Evolutionary conservation across 2,113 vertebrate species (phyloP), one percentile per base, ranked within the genome.

Genomic region (Tragelaphus strepsiceros): DNA sequence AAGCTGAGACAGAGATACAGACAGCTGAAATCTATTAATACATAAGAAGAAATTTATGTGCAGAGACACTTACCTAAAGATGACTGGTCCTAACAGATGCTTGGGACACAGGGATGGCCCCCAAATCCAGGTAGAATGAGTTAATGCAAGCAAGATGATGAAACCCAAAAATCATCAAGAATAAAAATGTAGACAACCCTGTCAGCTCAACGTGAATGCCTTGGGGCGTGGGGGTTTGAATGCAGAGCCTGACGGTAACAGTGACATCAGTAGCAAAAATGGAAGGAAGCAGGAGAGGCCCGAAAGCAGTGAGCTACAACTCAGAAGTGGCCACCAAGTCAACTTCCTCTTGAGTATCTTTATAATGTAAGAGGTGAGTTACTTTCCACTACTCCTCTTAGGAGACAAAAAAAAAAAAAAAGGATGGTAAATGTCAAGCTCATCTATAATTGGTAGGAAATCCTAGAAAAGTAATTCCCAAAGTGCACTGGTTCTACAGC

Each of bases 381-480:
- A 80, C 49, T 5, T 32, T 82, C 46, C n/a, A 49, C 46, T 90
- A 85, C 17, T 82, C 77, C 28, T 67, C n/a, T 90, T 39, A n/a
- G 39, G 16, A 61, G 80, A 67, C 30, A 35, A 5, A 54, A 67
- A 54, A 77, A 71, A 39, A 78, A 77, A 43, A n/a, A n/a, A 43
- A 2, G 54, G 59, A 88, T 59, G 54, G 95, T 56, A 46, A 96
- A 91, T 39, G 24, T 67, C 62, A 84, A 96, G 83, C 77, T 80
- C 54, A 78, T 85, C 93, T 93, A 43, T 51, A 96, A 93, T 35
- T 35, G 19, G 51, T 5, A 89, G 35, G 77, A 96, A 97, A 86
- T 46, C 81, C 54, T 67, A 62, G 89, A 78, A 94, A 88, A 90
- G 59, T 26, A 96, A 91, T 61, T 90, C 26, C 87, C 77, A 51